phyloP scores from a whole-genome alignment of 2,113 vertebrate genomes.

The Cynoglossus semilaevis region DNA sequence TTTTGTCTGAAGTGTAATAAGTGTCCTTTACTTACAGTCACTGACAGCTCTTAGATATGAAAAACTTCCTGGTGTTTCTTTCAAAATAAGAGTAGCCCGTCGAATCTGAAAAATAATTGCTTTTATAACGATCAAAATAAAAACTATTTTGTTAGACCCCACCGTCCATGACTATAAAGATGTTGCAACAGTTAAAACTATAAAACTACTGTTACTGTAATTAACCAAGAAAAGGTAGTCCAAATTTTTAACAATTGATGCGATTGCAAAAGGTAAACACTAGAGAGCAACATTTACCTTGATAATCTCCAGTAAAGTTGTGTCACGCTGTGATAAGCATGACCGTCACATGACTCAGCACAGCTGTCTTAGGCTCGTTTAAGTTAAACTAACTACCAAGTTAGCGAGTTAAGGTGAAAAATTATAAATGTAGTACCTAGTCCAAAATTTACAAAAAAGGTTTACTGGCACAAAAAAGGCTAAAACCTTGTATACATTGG shows the following conservation, averaged over 20 bases:
- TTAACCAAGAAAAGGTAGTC: too few species aligned
- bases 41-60: not conserved
- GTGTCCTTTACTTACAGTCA: not conserved
- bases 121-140: not conserved
- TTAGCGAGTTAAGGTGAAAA: too few species aligned
- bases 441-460: too few species aligned
- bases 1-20: not conserved
- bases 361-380: too few species aligned
- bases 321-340: not conserved
- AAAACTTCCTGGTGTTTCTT: slow-evolving; percentile 45
- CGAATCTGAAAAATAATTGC: not conserved
- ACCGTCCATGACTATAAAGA: not conserved
- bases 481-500: too few species aligned
- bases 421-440: too few species aligned
- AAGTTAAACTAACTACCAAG: too few species aligned
- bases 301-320: not conserved
- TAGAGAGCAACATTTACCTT: slow-evolving; percentile 32
- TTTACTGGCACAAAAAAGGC: too few species aligned
- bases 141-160: too few species aligned
- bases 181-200: not conserved
- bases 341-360: not conserved
- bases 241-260: not conserved
- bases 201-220: too few species aligned
- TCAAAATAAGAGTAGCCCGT: slow-evolving; percentile 51
- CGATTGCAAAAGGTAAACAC: not conserved